Percentiles rank a stretch among this genome's conserved stretches.
Evolutionary conservation across 2,888 invertebrate species (phyloP).

Genomic region (Agrilus mali): DNA sequence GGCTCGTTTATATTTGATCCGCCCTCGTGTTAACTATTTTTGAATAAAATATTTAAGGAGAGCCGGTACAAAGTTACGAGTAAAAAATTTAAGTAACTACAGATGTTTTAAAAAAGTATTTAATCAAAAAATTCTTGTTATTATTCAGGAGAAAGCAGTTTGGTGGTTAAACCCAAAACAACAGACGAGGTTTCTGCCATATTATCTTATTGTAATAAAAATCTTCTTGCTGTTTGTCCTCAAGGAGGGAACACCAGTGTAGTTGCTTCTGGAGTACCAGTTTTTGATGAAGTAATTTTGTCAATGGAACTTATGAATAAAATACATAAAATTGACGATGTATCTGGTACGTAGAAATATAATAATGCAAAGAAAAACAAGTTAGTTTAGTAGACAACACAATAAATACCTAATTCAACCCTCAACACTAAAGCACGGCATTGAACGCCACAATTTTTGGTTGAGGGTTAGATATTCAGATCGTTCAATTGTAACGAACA

Average conservation of each 20-base stretch:
- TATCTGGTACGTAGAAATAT: slow-evolving; percentile 50
- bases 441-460: no score
- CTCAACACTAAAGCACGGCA: no score
- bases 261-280: slow-evolving; percentile 89
- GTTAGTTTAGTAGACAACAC: background rate
- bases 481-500: background rate
- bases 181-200: slow-evolving; percentile 80
- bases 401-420: no score
- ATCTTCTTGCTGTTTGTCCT: slow-evolving; percentile 78
- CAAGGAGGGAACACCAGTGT: slow-evolving; percentile 91
- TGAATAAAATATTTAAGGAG: no score
- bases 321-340: slow-evolving; percentile 66
- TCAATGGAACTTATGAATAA: slow-evolving; percentile 75
- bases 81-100: no score
- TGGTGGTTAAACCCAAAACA: slow-evolving; percentile 76
- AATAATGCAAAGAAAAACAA: background rate
- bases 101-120: no score
- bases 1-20: no score
- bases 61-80: no score
- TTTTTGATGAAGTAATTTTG: slow-evolving; percentile 90
- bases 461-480: background rate
- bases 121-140: background rate
- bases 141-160: slow-evolving; percentile 57
- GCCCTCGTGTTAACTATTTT: no score
- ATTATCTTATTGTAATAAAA: slow-evolving; percentile 69